Base-by-base conservation (phyloP, 2,888 invertebrate species). In the Thymelicus lineola region DNA sequence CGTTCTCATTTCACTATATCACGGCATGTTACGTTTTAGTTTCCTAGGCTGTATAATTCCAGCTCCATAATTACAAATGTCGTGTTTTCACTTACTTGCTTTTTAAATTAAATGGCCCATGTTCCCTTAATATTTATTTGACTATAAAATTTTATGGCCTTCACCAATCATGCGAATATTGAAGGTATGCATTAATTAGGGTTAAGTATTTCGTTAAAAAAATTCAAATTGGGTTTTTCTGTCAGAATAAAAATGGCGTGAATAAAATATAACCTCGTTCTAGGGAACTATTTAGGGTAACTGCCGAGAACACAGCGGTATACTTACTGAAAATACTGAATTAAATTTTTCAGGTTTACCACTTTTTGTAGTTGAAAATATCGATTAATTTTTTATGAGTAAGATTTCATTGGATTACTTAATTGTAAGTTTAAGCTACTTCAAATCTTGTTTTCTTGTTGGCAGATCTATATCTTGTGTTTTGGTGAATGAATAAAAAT, bases 1-100 rank as follows among this genome's bases (percentile, higher is more conserved):
- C 82, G 80, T 81, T 80, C 84, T 85, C 84, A 86, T 89, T 90
- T 82, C 75, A 80, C 78, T 78, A 81, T 82, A 85, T 85, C 84
- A 83, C 81, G 79, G 77, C 75, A 79, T 81, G 80, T 80, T 83
- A 79, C 78, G 79, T 76, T 68, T 68, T 55, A 9, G 46, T 55
- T 55, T 55, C 35, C 55, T 68, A 57, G 46, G 35, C 17, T 55
- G 35, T 62, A 55, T 62, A 55, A 55, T 61, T 68, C 57, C 55
- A 57, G 45, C 55, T 62, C 46, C 68, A 62, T 68, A 55, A 68
- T 68, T 46, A 68, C 68, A 55, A 55, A 62, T 62, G 55, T 62
- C 68, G 68, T 62, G 68, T 68, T 62, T 69, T 63, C 69, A 62
- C 58, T 48, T 38, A 63, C 69, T 63, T 63, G 45, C 67, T 60